phyloP scores from a whole-genome alignment of 53 echinoderm and acorn worm species.

The Stichopus horrens region DNA sequence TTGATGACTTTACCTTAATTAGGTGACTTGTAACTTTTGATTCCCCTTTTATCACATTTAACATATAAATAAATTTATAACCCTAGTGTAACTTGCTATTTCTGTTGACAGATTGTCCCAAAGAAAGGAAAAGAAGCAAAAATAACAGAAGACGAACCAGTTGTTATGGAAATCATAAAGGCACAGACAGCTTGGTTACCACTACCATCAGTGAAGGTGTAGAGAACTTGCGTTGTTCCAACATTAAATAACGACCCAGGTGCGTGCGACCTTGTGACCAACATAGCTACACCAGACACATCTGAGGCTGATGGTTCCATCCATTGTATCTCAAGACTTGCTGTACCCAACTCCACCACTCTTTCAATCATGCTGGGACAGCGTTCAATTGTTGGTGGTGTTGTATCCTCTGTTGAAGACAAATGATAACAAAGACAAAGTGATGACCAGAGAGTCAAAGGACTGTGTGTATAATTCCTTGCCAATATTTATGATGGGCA shows the following conservation, averaged over 20 bases:
- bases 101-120: too few relatives aligned
- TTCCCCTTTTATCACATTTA: too few relatives aligned
- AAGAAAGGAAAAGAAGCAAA: not conserved
- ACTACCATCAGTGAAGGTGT: constrained; percentile 9
- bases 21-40: too few relatives aligned
- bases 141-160: not conserved
- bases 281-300: not conserved
- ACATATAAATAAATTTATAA: too few relatives aligned
- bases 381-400: constrained; percentile 53
- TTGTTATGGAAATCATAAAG: not conserved
- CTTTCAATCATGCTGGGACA: constrained; percentile 43
- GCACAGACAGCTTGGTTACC: constrained; percentile 20
- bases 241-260: constrained; percentile 4
- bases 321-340: not conserved
- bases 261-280: not conserved
- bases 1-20: too few relatives aligned
- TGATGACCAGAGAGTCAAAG: too few relatives aligned
- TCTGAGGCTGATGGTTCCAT: constrained; percentile 4
- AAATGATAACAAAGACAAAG: not conserved
- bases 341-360: not conserved
- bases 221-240: constrained; percentile 1
- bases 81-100: too few relatives aligned
- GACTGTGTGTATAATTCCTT: too few relatives aligned
- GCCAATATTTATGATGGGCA: too few relatives aligned
- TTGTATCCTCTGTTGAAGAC: constrained; percentile 45